A percentile compares a stretch with the other conserved stretches of the same genome.
phyloP scores from a whole-genome alignment of 2,113 vertebrate species.

The Vicugna pacos region DNA sequence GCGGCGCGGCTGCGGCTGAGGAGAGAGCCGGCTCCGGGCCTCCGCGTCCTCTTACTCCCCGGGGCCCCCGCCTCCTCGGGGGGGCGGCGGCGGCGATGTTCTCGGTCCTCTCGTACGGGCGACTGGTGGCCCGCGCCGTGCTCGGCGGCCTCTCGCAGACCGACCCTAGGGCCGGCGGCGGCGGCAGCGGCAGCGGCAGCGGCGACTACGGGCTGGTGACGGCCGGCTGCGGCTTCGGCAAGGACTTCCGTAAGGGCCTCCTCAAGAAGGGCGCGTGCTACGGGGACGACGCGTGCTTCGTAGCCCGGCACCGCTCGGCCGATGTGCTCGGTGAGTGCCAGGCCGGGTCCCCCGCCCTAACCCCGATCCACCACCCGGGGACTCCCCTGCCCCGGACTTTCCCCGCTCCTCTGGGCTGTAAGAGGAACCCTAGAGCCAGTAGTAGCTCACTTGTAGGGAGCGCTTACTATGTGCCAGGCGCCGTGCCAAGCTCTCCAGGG shows the following conservation, averaged over 20 bases:
- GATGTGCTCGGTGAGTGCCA: slow-evolving; percentile 95
- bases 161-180: slow-evolving; percentile 93
- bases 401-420: background rate
- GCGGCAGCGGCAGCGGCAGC: slow-evolving; percentile 92
- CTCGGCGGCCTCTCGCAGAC: slow-evolving; percentile 98
- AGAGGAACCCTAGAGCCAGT: slow-evolving; percentile 39
- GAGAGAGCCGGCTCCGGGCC: slow-evolving; percentile 82
- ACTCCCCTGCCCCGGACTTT: slow-evolving; percentile 73
- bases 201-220: slow-evolving; percentile 97
- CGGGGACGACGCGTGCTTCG: slow-evolving; percentile 98
- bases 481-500: slow-evolving; percentile 49
- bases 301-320: slow-evolving; percentile 93
- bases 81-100: slow-evolving; percentile 91
- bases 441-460: background rate
- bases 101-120: slow-evolving; percentile 98
- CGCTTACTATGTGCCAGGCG: slow-evolving; percentile 59
- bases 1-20: slow-evolving; percentile 67
- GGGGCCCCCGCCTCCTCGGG: slow-evolving; percentile 85
- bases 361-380: slow-evolving; percentile 65
- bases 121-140: slow-evolving; percentile 98
- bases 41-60: slow-evolving; percentile 81
- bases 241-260: slow-evolving; percentile 99
- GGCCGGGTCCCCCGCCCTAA: background rate
- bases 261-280: slow-evolving; percentile 99
- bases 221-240: slow-evolving; percentile 98